Evolutionary conservation across 2,113 vertebrate species (phyloP).

Genomic region (Mungos mungo): DNA sequence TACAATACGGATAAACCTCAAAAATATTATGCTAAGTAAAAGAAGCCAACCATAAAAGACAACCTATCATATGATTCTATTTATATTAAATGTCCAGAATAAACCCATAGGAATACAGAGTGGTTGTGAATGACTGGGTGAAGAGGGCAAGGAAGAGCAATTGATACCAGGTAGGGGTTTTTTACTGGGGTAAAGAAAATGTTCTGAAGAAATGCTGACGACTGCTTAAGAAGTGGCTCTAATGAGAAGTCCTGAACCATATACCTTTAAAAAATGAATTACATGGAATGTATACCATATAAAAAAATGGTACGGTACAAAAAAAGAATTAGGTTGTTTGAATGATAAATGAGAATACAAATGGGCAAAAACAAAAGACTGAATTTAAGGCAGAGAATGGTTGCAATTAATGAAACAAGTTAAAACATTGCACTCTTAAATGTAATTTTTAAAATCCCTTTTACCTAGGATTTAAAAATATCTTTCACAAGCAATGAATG

Average conservation of each 20-base stretch:
- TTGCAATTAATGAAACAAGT: neutral
- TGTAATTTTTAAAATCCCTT: neutral
- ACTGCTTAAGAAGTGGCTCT: neutral
- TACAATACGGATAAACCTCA: neutral
- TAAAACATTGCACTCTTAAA: neutral
- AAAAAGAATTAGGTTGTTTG: neutral
- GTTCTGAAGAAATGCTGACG: neutral
- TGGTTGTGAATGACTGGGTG: neutral
- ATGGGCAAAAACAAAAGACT: neutral
- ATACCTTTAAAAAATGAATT: neutral
- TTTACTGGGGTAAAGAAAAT: neutral
- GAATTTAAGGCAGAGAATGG: neutral
- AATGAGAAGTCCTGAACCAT: neutral
- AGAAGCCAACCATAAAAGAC: neutral
- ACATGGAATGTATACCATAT: neutral
- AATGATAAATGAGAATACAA: neutral
- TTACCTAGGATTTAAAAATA: neutral
- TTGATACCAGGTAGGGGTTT: neutral
- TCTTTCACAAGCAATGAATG: neutral
- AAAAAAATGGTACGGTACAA: too few relatives aligned
- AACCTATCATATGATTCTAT: neutral
- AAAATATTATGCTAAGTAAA: neutral
- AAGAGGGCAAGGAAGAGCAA: neutral
- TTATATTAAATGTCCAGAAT: neutral
- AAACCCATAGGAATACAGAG: neutral